Conservation (phyloP, 2,888 invertebrate species). For the Volucella inflata region DNA sequence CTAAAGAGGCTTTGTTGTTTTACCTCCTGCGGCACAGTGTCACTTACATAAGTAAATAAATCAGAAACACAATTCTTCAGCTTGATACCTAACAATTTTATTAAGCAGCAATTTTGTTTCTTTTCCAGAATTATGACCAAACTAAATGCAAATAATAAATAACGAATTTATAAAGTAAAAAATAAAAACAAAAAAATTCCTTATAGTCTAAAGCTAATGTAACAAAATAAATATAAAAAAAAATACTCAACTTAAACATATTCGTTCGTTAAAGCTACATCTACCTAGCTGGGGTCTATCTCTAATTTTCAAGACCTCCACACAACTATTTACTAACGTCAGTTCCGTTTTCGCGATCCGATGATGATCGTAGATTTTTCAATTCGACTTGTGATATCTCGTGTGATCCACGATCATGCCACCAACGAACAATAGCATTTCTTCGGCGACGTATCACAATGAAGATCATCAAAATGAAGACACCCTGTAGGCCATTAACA, state of each 20-base stretch:
- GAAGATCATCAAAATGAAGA: conserved; percentile 88
- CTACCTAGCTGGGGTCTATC: not conserved
- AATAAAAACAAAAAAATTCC: not conserved
- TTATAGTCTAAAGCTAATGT: not conserved
- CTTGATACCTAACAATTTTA: too few species aligned
- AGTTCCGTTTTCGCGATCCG: conserved; percentile 34
- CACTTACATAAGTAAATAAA: too few species aligned
- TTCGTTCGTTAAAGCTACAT: conserved; percentile 29
- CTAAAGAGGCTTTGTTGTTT: too few species aligned
- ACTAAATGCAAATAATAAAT: not conserved
- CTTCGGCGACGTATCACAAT: conserved; percentile 83
- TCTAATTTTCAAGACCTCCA: not conserved
- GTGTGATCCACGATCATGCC: conserved; percentile 83
- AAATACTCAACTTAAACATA: conserved; percentile 10
- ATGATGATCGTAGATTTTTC: conserved; percentile 24
- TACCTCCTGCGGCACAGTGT: too few species aligned
- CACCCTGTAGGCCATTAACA: conserved; percentile 88
- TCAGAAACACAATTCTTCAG: too few species aligned
- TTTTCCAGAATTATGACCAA: not conserved
- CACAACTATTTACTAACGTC: conserved; percentile 18
- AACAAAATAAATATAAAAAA: conserved; percentile 17
- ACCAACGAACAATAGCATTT: conserved; percentile 82
- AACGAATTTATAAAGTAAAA: conserved; percentile 29
- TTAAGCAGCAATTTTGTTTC: not conserved
- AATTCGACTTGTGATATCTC: conserved; percentile 77